A percentile compares a stretch with the other conserved stretches of the same genome.
Conservation (phyloP, 2,888 invertebrate genomes). For the Anodontia alba region DNA sequence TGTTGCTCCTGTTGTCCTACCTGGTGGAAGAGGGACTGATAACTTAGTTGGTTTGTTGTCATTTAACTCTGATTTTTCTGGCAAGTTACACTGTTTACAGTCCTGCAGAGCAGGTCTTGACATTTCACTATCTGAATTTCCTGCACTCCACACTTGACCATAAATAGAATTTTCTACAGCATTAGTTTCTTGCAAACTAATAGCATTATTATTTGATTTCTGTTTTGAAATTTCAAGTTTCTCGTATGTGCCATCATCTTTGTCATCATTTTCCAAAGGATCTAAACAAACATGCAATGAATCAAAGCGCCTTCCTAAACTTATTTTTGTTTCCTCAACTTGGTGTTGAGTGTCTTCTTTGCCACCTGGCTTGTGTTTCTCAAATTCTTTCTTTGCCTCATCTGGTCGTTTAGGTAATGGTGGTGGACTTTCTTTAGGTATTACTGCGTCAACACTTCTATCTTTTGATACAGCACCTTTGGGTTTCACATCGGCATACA, state of each 20-base stretch:
- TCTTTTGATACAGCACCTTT: no score
- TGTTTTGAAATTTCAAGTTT: background rate
- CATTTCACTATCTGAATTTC: background rate
- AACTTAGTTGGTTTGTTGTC: background rate
- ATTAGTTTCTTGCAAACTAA: background rate
- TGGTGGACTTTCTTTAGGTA: background rate
- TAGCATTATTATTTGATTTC: background rate
- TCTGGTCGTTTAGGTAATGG: slow-evolving; percentile 4
- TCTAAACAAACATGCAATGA: background rate
- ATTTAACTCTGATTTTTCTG: background rate
- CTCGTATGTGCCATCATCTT: background rate
- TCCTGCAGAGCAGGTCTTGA: background rate
- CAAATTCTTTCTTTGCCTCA: background rate
- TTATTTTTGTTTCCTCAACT: background rate
- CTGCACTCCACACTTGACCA: background rate
- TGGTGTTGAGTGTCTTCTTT: background rate
- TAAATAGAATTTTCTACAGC: slow-evolving; percentile 5
- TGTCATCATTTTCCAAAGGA: background rate
- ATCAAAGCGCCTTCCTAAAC: slow-evolving; percentile 5
- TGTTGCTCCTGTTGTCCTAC: background rate
- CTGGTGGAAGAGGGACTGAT: background rate
- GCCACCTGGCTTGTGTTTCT: background rate
- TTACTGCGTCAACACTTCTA: no score
- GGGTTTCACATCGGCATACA: slow-evolving; percentile 1
- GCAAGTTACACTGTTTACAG: background rate